Conservation (phyloP, 2,797 vertebrate species). For the Morus bassanus region DNA sequence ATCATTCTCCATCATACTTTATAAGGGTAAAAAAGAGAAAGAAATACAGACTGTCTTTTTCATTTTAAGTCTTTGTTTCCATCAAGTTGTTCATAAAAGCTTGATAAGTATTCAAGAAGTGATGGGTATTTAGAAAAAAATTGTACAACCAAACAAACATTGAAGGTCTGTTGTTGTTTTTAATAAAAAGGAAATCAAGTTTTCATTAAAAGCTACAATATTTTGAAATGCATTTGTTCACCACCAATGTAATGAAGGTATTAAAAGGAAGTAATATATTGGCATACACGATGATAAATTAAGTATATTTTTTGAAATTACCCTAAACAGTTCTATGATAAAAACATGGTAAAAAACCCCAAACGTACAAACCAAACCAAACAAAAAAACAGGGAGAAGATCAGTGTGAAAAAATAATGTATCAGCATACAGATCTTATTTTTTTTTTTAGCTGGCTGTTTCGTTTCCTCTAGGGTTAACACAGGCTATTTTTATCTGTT, state of each 20-base stretch:
- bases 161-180: background rate
- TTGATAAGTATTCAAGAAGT: background rate
- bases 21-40: background rate
- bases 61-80: slow-evolving; percentile 3
- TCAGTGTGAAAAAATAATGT: background rate
- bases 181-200: background rate
- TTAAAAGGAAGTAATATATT: background rate
- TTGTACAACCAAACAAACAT: background rate
- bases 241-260: background rate
- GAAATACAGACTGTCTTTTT: background rate
- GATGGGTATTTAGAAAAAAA: background rate
- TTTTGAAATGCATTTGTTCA: background rate
- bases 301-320: background rate
- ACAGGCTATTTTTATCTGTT: background rate
- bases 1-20: background rate
- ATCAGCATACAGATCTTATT: background rate
- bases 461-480: background rate
- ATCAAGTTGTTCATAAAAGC: background rate
- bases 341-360: background rate
- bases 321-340: background rate
- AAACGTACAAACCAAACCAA: background rate
- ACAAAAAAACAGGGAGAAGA: background rate
- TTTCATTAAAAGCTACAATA: background rate
- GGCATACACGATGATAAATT: background rate
- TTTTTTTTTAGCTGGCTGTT: background rate